Evolutionary conservation across 1,140 invertebrate genomes (phyloP).

Genomic region (Aethina tumida): DNA sequence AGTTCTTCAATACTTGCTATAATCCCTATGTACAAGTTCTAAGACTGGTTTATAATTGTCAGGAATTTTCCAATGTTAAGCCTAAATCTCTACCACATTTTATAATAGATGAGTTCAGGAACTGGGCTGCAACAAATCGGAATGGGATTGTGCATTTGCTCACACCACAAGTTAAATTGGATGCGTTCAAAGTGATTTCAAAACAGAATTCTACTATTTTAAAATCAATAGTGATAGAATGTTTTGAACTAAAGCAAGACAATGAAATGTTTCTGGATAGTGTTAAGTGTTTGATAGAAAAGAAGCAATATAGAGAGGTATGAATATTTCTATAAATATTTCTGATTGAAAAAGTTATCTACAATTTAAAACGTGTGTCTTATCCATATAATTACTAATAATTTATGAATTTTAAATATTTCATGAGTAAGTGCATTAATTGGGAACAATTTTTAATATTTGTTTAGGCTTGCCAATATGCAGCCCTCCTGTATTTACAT

Average conservation of each 20-base stretch:
- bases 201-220: constrained; percentile 44
- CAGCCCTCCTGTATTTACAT: constrained; percentile 51
- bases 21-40: constrained; percentile 47
- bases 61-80: constrained; percentile 46
- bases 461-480: constrained; percentile 50
- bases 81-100: constrained; percentile 42
- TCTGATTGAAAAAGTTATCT: constrained; percentile 23
- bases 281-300: constrained; percentile 41
- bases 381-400: no score
- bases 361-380: no score
- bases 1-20: constrained; percentile 38
- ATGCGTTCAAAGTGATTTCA: constrained; percentile 47
- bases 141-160: constrained; percentile 35
- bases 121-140: constrained; percentile 35
- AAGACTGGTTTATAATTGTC: constrained; percentile 44
- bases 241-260: constrained; percentile 44
- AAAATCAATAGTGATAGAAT: constrained; percentile 41
- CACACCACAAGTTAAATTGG: constrained; percentile 44
- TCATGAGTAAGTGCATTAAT: no score
- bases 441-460: constrained; percentile 9
- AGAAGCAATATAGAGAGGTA: constrained; percentile 51
- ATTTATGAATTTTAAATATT: no score
- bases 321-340: constrained; percentile 7
- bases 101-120: constrained; percentile 51
- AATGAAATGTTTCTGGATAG: constrained; percentile 42